Evolutionary conservation across 1,140 invertebrate genomes (phyloP).

Genomic region (Heliconius hewitsoni): DNA sequence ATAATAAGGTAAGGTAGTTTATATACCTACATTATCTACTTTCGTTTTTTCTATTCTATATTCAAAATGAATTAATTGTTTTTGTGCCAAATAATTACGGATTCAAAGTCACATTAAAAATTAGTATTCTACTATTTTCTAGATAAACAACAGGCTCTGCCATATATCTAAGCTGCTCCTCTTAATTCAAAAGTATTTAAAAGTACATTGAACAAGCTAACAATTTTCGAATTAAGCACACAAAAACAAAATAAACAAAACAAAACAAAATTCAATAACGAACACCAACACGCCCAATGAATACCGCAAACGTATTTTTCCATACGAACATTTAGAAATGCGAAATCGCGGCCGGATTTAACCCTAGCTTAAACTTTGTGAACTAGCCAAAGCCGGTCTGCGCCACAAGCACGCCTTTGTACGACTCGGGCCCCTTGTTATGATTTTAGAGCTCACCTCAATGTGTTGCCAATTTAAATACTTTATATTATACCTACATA

Average conservation of each 20-base stretch:
- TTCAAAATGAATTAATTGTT: no score
- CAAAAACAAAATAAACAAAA: not conserved
- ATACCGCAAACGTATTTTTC: slow-evolving; percentile 52
- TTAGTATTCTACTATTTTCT: no score
- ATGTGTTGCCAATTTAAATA: slow-evolving; percentile 29
- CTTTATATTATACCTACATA: not conserved
- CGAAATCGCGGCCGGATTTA: slow-evolving; percentile 58
- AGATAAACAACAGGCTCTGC: no score
- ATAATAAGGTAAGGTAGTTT: slow-evolving; percentile 78
- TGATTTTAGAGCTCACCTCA: slow-evolving; percentile 50
- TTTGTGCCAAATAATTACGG: no score
- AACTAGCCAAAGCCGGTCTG: slow-evolving; percentile 59
- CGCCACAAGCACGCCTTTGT: slow-evolving; percentile 61
- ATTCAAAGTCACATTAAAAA: no score
- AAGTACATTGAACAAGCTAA: not conserved
- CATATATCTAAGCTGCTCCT: no score
- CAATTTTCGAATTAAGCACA: not conserved
- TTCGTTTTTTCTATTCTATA: no score
- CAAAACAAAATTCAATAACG: not conserved
- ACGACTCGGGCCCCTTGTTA: slow-evolving; percentile 56
- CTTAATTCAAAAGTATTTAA: not conserved
- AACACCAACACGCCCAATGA: slow-evolving; percentile 2
- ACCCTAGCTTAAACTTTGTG: slow-evolving; percentile 63
- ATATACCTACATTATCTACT: no score
- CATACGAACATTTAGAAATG: slow-evolving; percentile 50